Evolutionary conservation across 2,888 invertebrate genomes (phyloP), one percentile per base, ranked within the genome.

Genomic region (Alsophila aescularia): DNA sequence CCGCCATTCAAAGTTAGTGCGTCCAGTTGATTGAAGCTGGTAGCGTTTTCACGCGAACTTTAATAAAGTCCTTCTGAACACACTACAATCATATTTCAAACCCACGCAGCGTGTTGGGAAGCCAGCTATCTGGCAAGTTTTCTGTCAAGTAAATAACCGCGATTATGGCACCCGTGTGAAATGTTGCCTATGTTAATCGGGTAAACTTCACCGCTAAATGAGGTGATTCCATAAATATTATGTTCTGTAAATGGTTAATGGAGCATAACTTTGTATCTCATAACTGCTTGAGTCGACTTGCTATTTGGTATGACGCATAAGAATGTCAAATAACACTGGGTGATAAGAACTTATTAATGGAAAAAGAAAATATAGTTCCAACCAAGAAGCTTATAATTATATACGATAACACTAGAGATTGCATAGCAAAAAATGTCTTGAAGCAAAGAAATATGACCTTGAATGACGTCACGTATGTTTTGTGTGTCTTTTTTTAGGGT

Each of bases 1-100:
- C 29, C 29, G n/a, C 1, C 29, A 29, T 4, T 29, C 29, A 29
- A 29, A 27, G 16, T 12, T 8, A 21, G 14, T 3, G 12, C 34
- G 5, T 24, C 44, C 52, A 60, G 32, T 27, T 76, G 79, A 6
- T 13, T 6, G 29, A 10, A 29, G 10, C 85, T 83, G 85, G 85
- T 85, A 79, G 73, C 73, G 69, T 80, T 84, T 86, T 79, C 85
- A 82, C 77, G 81, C 82, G 82, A 80, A 83, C 80, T 85, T 85
- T 85, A 85, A 84, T 86, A 85, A 84, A 82, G 75, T 80, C 72
- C 79, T 76, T 76, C 78, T 74, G 75, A 75, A 73, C 74, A 70
- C 71, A 69, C 21, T 13, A 72, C 66, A 63, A 67, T 69, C 71
- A 73, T 75, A 83, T 77, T 73, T 83, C 77, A 80, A 69, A 66